Conservation (phyloP, 2,113 vertebrate species). For the Vidua macroura region DNA sequence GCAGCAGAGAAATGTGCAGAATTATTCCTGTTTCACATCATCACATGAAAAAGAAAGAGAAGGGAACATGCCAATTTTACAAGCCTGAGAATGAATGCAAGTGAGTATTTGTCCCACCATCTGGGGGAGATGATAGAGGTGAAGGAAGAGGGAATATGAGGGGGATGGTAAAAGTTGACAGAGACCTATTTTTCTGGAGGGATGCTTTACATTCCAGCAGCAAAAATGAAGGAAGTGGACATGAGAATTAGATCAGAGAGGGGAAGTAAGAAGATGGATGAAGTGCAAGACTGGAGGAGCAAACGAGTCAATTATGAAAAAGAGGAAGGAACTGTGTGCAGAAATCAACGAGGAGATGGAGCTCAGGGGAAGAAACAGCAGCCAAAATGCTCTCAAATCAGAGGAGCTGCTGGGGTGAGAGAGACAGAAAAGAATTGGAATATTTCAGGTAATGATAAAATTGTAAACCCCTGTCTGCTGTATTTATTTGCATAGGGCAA, state of each 20-base stretch:
- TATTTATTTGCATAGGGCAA: not conserved
- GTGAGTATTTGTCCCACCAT: constrained; percentile 13
- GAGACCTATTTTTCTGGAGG: constrained; percentile 44
- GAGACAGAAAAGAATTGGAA: not conserved
- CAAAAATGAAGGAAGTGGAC: constrained; percentile 38
- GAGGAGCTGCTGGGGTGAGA: not conserved
- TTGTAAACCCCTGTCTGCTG: not conserved
- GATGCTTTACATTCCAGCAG: constrained; percentile 53
- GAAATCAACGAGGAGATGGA: not conserved
- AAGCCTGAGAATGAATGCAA: not conserved
- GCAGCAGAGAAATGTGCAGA: not conserved
- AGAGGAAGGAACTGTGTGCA: constrained; percentile 13
- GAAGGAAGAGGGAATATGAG: not conserved
- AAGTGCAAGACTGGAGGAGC: constrained; percentile 59
- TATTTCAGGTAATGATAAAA: not conserved
- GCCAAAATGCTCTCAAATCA: constrained; percentile 22
- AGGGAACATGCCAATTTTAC: not conserved
- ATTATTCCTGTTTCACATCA: not conserved
- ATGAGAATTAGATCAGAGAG: constrained; percentile 51
- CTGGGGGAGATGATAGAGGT: constrained; percentile 15
- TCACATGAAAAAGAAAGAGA: not conserved
- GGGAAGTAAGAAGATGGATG: constrained; percentile 57
- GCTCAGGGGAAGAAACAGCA: constrained; percentile 32
- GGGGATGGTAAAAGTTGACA: constrained; percentile 29
- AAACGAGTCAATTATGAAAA: constrained; percentile 31